Conservation (phyloP, 2,113 vertebrate species). For the Serilophus lunatus region DNA sequence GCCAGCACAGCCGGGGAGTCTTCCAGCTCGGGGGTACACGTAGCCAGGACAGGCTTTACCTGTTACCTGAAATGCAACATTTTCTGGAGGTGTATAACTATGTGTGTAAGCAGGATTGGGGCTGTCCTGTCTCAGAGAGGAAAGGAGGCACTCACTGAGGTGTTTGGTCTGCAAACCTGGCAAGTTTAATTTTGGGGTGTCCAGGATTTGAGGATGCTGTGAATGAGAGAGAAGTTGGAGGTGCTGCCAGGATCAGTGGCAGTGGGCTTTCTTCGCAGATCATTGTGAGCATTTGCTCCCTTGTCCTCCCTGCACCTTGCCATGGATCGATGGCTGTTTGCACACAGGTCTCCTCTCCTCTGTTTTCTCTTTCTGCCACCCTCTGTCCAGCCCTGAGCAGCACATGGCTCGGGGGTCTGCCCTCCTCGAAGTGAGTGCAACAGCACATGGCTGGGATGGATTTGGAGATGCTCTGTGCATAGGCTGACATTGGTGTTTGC, state of each 20-base stretch:
- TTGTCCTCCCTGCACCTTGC: neutral
- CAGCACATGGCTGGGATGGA: neutral
- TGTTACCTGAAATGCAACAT: neutral
- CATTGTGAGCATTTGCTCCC: fast-evolving
- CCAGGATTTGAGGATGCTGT: neutral
- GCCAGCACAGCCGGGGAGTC: neutral
- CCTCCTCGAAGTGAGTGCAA: neutral
- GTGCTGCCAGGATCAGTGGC: neutral
- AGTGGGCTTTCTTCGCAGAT: neutral
- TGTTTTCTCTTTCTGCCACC: neutral
- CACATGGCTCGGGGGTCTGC: fast-evolving
- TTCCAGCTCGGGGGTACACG: neutral
- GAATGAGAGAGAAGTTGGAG: neutral
- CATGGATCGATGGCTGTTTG: neutral
- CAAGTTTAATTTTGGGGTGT: neutral
- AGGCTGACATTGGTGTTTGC: fast-evolving
- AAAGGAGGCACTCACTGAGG: neutral
- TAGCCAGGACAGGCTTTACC: neutral
- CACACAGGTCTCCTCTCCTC: neutral
- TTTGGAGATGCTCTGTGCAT: fast-evolving
- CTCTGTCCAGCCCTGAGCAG: neutral
- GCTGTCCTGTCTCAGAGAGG: neutral
- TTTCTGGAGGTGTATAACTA: neutral
- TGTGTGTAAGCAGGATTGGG: neutral
- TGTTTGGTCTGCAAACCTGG: neutral